Conservation (phyloP, 2,888 invertebrate genomes). For the Stenotaenia linearis region DNA sequence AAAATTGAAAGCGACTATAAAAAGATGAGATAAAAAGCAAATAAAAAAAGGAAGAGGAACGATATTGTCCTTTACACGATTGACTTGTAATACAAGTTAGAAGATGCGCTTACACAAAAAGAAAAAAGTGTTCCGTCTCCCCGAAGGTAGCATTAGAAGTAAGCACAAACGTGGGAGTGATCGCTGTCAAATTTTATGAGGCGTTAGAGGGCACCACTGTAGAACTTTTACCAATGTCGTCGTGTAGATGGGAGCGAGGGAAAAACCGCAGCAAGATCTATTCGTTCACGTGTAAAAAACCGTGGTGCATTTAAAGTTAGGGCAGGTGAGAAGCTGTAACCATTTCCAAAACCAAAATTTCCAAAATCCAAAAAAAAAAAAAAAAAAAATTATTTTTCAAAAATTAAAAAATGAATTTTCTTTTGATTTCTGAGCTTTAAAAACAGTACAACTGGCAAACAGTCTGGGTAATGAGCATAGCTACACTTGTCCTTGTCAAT, state of each 20-base stretch:
- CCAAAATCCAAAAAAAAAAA: background rate
- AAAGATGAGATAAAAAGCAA: background rate
- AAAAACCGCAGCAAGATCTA: conserved; percentile 17
- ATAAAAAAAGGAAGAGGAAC: background rate
- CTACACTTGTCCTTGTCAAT: background rate
- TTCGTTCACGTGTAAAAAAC: conserved; percentile 19
- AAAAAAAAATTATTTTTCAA: background rate
- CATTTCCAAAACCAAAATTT: background rate
- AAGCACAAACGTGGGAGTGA: conserved; percentile 26
- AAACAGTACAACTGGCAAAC: too few species aligned
- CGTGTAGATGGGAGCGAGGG: conserved; percentile 12
- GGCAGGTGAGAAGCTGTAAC: background rate
- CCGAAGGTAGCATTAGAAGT: conserved; percentile 24
- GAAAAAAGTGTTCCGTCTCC: background rate
- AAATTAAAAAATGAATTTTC: too few species aligned
- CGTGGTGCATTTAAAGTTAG: background rate
- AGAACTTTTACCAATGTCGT: conserved; percentile 20
- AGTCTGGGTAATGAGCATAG: background rate
- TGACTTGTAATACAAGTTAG: conserved; percentile 17
- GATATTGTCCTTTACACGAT: background rate
- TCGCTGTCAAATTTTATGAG: conserved; percentile 26
- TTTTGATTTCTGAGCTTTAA: too few species aligned
- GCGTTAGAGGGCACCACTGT: conserved; percentile 26
- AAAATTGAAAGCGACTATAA: too few species aligned
- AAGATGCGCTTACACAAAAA: conserved; percentile 5